Conservation (phyloP, 2,113 vertebrate species). For the Macaca fascicularis region T2T-MFA8v1.1 NC_088386.1:4972501-4973000, state of each 20-base stretch:
- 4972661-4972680: neutral
- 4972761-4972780: neutral
- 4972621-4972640: neutral
- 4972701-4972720: neutral
- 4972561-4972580: neutral
- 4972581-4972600: neutral
- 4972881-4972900: neutral
- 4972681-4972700: neutral
- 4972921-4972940: slow-evolving; percentile 7
- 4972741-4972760: neutral
- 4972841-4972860: neutral
- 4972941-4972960: neutral
- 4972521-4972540: neutral
- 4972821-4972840: neutral
- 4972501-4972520: neutral
- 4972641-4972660: slow-evolving; percentile 7
- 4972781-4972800: neutral
- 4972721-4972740: neutral
- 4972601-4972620: neutral
- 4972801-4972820: neutral
- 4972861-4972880: neutral
- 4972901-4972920: neutral
- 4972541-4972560: neutral
- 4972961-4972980: slow-evolving; percentile 14
- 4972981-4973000: neutral